A percentile compares a stretch with the other conserved stretches of the same genome.
Evolutionary conservation across 2,888 invertebrate species (phyloP).

Genomic region (Rhaphigaster nebulosa): DNA sequence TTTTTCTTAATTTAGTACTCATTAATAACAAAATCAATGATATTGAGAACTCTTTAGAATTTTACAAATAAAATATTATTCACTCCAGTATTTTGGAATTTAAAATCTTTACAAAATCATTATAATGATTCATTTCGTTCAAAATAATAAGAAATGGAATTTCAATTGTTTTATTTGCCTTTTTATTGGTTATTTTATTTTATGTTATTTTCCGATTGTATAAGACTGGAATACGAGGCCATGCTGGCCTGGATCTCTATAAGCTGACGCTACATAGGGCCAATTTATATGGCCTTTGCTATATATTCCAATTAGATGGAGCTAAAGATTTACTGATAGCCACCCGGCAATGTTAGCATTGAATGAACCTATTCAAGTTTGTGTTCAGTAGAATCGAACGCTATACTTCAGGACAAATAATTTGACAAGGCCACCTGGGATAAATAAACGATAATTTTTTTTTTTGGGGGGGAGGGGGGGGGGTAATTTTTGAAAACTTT

Average conservation of each 20-base stretch:
- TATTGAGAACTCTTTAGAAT: too few species aligned
- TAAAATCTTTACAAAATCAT: too few species aligned
- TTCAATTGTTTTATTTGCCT: too few species aligned
- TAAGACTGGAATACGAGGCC: neutral
- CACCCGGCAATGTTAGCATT: conserved; percentile 7
- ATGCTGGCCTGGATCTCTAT: neutral
- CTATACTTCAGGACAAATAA: neutral
- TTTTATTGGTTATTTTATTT: neutral
- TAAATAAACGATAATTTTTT: neutral
- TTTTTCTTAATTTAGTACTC: too few species aligned
- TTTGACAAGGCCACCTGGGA: neutral
- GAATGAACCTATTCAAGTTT: conserved; percentile 4
- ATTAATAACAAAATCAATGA: too few species aligned
- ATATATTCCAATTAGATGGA: conserved; percentile 35
- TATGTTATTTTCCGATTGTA: neutral
- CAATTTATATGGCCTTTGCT: conserved; percentile 13
- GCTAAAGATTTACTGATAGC: conserved; percentile 23
- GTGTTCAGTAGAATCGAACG: neutral
- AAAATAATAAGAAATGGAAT: too few species aligned
- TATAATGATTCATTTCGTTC: too few species aligned
- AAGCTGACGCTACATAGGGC: conserved; percentile 12
- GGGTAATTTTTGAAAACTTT: neutral
- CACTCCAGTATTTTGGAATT: too few species aligned
- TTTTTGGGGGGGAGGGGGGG: neutral
- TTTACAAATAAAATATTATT: too few species aligned